A percentile compares a stretch with the other conserved stretches of the same genome.
Conservation (phyloP, 2,888 invertebrate species). For the Hipparchia sbordonii region DNA sequence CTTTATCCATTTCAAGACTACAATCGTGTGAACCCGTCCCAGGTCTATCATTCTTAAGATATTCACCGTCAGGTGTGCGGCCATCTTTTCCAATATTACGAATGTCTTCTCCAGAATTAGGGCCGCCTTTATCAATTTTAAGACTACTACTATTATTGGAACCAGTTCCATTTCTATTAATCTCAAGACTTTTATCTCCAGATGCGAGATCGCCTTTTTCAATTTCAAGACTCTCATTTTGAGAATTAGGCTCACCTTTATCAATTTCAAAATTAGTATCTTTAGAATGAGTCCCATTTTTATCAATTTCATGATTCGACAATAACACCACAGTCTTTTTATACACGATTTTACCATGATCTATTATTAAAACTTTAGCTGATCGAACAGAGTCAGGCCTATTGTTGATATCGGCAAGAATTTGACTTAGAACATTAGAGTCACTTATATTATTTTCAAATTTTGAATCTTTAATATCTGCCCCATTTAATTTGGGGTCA, state of each 20-base stretch:
- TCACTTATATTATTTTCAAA: background rate
- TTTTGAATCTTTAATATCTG: background rate
- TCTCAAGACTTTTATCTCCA: too few species aligned
- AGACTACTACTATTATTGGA: too few species aligned
- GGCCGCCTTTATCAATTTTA: background rate
- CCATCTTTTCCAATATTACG: background rate
- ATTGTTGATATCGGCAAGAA: background rate
- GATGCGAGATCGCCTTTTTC: too few species aligned
- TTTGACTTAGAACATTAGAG: background rate
- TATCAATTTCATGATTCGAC: background rate
- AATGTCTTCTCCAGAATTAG: too few species aligned
- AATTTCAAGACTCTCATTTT: too few species aligned
- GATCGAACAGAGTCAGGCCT: background rate
- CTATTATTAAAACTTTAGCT: too few species aligned
- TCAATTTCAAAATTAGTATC: background rate
- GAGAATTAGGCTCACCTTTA: background rate
- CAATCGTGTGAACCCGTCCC: background rate
- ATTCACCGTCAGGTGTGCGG: background rate
- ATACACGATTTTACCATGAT: background rate
- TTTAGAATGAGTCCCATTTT: background rate
- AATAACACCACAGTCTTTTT: background rate
- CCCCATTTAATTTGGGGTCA: background rate
- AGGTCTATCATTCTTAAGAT: background rate
- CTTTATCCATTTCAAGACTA: background rate
- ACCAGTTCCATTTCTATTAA: too few species aligned